A percentile compares a stretch with the other conserved stretches of the same genome.
phyloP scores from a whole-genome alignment of 1,140 invertebrate species.

The Ruditapes philippinarum region DNA sequence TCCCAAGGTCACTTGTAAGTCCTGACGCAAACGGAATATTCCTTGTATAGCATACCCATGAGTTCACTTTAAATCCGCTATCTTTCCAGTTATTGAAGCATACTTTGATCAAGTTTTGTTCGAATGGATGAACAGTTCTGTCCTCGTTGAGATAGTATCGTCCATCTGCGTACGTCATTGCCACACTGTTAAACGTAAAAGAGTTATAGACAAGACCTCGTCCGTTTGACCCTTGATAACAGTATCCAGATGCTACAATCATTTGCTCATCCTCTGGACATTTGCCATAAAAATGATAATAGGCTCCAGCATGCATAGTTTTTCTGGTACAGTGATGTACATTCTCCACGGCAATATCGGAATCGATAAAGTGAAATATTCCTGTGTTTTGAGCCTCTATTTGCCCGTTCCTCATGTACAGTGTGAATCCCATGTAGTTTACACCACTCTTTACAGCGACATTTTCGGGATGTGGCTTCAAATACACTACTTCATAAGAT shows the following conservation, averaged over 20 bases:
- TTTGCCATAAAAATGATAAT: slow-evolving; percentile 22
- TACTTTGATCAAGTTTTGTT: background rate
- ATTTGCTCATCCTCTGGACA: background rate
- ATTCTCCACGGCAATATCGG: background rate
- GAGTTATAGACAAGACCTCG: background rate
- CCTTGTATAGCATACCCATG: background rate
- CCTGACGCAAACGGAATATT: background rate
- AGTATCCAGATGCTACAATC: background rate
- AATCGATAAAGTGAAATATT: background rate
- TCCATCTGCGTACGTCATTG: background rate
- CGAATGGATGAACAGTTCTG: background rate
- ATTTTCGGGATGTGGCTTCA: background rate
- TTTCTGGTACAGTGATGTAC: background rate
- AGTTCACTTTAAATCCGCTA: background rate
- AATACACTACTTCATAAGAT: background rate
- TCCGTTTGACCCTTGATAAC: background rate
- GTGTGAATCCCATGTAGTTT: slow-evolving; percentile 17
- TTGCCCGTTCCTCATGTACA: background rate
- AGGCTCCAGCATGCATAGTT: background rate
- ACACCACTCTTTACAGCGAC: background rate
- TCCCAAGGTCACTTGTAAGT: background rate
- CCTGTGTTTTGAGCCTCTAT: background rate
- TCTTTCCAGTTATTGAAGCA: background rate
- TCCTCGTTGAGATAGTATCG: background rate
- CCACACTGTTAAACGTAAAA: background rate